These are phyloP conservation scores for Ciconia nigra DNA, from an alignment of 2,797 vertebrate species.

Conservation along the genomic window DNA sequence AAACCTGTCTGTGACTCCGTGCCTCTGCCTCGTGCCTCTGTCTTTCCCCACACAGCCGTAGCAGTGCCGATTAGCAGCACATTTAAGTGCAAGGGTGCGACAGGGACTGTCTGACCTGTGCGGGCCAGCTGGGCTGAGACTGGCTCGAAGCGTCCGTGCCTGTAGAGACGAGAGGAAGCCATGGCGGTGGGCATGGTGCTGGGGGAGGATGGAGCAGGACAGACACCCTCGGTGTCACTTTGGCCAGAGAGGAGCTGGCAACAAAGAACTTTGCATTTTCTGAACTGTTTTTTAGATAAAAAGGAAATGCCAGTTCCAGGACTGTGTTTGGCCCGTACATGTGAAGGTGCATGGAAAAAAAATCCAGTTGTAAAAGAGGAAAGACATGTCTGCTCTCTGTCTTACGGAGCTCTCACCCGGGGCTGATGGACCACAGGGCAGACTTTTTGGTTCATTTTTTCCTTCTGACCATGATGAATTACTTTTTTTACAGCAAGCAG, in stretches of 20 bases:
- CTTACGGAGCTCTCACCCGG: not conserved
- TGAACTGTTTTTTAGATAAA: not conserved
- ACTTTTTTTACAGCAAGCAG: not conserved
- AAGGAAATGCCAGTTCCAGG: not conserved
- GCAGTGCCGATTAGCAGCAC: not conserved
- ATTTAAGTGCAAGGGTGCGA: not conserved
- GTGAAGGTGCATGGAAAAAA: not conserved
- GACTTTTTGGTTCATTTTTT: not conserved
- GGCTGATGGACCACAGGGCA: not conserved
- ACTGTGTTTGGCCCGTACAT: accelerated
- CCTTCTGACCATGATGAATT: not conserved
- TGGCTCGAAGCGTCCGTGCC: not conserved
- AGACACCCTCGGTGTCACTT: not conserved
- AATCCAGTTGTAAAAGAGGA: not conserved
- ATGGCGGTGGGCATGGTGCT: not conserved
- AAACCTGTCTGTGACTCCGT: not conserved
- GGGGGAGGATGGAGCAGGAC: not conserved
- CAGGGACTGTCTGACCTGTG: not conserved
- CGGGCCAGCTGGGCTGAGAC: not conserved
- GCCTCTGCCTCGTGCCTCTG: not conserved
- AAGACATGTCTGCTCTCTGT: not conserved
- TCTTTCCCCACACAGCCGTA: not conserved
- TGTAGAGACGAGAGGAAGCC: not conserved
- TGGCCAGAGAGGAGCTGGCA: not conserved
- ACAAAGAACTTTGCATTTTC: not conserved